Evolutionary conservation across 2,888 invertebrate genomes (phyloP).

Genomic region (Trichopria drosophilae): DNA sequence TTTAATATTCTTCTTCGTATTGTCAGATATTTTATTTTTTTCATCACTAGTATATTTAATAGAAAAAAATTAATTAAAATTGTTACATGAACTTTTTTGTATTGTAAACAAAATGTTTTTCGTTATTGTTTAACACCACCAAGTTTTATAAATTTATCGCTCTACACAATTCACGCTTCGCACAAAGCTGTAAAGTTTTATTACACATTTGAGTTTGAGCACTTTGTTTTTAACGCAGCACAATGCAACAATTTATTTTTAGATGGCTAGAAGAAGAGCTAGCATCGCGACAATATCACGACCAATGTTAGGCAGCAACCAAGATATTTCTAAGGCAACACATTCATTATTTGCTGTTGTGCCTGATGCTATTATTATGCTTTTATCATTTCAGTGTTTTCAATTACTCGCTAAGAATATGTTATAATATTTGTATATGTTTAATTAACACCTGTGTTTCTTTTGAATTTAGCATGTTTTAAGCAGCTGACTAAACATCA

Average conservation of each 20-base stretch:
- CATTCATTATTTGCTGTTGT: constrained; percentile 13
- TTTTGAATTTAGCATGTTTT: no score
- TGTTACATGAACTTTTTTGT: no score
- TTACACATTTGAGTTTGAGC: constrained; percentile 3
- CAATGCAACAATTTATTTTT: constrained; percentile 39
- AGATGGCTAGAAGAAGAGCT: constrained; percentile 60
- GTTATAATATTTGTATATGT: no score
- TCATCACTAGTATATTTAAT: constrained; percentile 18
- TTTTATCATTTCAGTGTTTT: constrained; percentile 25
- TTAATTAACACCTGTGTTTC: no score
- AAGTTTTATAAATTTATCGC: constrained; percentile 27
- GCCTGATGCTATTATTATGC: constrained; percentile 5
- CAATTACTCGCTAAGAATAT: constrained; percentile 11
- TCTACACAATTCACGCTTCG: constrained; percentile 20
- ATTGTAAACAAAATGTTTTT: no score
- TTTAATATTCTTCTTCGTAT: constrained; percentile 1
- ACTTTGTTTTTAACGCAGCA: constrained; percentile 2
- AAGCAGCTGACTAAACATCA: no score
- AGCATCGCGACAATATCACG: constrained; percentile 63
- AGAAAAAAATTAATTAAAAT: no score
- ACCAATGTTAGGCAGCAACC: constrained; percentile 49
- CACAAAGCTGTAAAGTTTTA: constrained; percentile 14
- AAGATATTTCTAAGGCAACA: constrained; percentile 52
- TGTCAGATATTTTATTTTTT: constrained; percentile 15
- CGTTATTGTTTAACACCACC: no score